Percentiles rank a stretch among this genome's conserved stretches.
Conservation (phyloP, 2,797 vertebrate species). For the Pteronotus mesoamericanus region DNA sequence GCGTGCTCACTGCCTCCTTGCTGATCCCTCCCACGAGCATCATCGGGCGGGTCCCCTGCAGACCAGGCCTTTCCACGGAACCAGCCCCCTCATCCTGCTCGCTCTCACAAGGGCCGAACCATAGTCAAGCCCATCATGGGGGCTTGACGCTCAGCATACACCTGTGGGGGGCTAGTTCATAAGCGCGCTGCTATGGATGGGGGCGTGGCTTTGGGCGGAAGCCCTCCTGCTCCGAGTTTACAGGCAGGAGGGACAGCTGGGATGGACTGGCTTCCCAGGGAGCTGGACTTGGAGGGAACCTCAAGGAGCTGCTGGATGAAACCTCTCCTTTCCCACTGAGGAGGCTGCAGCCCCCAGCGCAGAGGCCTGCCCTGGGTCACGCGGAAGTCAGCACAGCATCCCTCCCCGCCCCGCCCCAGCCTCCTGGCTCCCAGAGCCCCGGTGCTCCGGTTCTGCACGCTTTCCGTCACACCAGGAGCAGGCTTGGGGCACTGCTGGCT, state of each 20-base stretch:
- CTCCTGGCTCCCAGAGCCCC: fast-evolving
- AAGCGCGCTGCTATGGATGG: not conserved
- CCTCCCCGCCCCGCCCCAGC: too few species aligned
- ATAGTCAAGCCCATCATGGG: fast-evolving
- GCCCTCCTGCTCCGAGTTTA: not conserved
- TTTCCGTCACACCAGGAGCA: not conserved
- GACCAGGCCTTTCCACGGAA: not conserved
- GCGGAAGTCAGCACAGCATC: fast-evolving
- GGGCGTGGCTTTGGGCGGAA: not conserved
- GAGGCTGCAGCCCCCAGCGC: not conserved
- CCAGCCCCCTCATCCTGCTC: not conserved
- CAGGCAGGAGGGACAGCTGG: fast-evolving
- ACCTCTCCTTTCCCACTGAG: not conserved
- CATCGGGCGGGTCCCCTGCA: not conserved
- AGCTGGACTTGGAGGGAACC: not conserved
- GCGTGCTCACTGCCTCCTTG: not conserved
- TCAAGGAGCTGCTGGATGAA: not conserved
- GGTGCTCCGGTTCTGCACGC: not conserved
- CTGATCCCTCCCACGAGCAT: fast-evolving
- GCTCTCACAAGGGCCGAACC: not conserved
- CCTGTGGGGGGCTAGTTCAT: fast-evolving
- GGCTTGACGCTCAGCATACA: fast-evolving
- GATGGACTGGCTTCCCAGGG: not conserved
- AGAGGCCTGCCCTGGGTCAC: not conserved
- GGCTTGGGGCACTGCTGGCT: not conserved